Percentiles rank a stretch among this genome's conserved stretches.
These are phyloP conservation scores for Umimayanthus chanpuru DNA, from an alignment of 92 coral and sea anemone genomes.

Conservation along the genomic window DNA sequence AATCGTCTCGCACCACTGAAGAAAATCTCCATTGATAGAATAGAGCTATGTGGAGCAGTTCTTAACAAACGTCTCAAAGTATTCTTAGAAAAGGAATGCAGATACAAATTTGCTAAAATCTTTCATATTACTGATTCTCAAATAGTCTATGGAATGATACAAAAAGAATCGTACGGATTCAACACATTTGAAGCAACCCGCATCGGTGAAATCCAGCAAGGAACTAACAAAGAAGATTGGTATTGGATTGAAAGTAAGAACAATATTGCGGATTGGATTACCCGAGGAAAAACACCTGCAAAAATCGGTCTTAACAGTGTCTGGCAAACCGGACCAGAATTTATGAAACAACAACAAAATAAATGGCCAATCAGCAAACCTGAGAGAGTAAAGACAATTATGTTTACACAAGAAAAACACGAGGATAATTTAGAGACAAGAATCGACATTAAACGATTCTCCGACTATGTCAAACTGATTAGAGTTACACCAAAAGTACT, in stretches of 20 bases:
- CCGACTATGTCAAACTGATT: constrained; percentile 41
- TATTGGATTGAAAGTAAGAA: constrained; percentile 53
- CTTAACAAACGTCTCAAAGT: constrained; percentile 39
- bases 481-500: constrained; percentile 60
- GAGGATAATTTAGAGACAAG: neutral
- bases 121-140: constrained; percentile 63
- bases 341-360: constrained; percentile 11
- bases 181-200: constrained; percentile 61
- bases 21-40: constrained; percentile 58
- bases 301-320: constrained; percentile 28
- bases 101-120: constrained; percentile 39
- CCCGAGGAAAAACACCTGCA: constrained; percentile 48
- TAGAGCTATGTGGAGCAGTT: constrained; percentile 61
- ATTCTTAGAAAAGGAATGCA: constrained; percentile 44
- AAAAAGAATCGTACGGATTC: constrained; percentile 64
- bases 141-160: constrained; percentile 64
- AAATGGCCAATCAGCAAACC: constrained; percentile 40
- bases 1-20: constrained; percentile 62
- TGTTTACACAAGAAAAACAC: neutral
- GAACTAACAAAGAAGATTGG: constrained; percentile 51
- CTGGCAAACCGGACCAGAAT: constrained; percentile 53
- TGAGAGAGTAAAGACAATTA: neutral
- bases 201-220: constrained; percentile 58
- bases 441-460: constrained; percentile 47
- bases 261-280: constrained; percentile 54